phyloP scores from a whole-genome alignment of 2,113 vertebrate genomes.

The Misgurnus mizolepis region DNA sequence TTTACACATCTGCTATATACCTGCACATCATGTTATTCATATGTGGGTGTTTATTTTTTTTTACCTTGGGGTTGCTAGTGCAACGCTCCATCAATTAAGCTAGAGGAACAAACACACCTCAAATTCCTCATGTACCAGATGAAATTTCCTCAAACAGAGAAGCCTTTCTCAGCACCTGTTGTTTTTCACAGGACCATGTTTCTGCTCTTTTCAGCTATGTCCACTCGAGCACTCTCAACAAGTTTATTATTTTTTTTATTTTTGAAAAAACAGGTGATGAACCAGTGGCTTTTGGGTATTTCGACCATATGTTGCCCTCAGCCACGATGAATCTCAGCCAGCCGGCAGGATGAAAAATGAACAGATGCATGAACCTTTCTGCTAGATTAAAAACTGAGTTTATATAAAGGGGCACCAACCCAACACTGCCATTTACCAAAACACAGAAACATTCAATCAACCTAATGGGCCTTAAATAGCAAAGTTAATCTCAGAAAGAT shows the following conservation, averaged over 20 bases:
- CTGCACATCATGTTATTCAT: too few species aligned
- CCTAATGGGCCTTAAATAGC: slow-evolving; percentile 52
- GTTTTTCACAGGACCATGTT: slow-evolving; percentile 24
- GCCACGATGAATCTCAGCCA: slow-evolving; percentile 19
- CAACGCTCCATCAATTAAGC: too few species aligned
- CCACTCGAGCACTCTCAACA: slow-evolving; percentile 6
- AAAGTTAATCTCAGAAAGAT: slow-evolving; percentile 38
- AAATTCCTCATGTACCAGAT: not conserved
- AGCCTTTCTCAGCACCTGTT: slow-evolving; percentile 33
- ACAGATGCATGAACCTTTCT: slow-evolving; percentile 42
- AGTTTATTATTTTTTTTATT: not conserved
- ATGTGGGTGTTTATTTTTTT: too few species aligned
- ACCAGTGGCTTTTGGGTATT: slow-evolving; percentile 46
- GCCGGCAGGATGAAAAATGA: slow-evolving; percentile 37
- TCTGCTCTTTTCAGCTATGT: slow-evolving; percentile 7
- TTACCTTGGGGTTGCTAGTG: too few species aligned
- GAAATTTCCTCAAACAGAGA: slow-evolving; percentile 11
- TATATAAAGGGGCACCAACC: slow-evolving; percentile 40
- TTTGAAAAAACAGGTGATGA: slow-evolving; percentile 39
- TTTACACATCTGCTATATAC: too few species aligned
- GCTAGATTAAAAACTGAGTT: slow-evolving; percentile 51
- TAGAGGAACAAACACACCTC: not conserved
- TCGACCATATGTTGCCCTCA: slow-evolving; percentile 46
- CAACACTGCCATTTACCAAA: slow-evolving; percentile 42
- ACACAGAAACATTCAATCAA: slow-evolving; percentile 45